Evolutionary conservation across 2,113 vertebrate species (phyloP), one percentile per base, ranked within the genome.

Genomic region (Paedocypris sp.): DNA sequence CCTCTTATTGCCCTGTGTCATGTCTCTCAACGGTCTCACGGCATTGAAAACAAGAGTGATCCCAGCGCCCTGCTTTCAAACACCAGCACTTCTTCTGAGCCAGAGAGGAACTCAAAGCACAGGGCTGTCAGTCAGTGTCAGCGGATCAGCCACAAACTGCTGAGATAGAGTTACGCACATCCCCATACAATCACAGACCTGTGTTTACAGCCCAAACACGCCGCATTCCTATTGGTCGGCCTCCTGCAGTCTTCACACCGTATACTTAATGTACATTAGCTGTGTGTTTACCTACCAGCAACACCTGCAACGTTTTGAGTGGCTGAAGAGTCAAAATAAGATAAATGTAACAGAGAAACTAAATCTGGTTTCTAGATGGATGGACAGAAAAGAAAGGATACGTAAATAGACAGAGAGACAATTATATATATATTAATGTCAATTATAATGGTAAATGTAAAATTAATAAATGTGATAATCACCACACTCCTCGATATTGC

Each of bases 141-240:
- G 18, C 50, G 9, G 62, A 20, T 45, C 15, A 56, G 25, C 10
- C 42, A 31, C 12, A 42, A 11, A 13, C 18, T 15, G 11, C 13
- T 11, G 1, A 46, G 62, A 60, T 80, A 60, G 41, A 62, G 53
- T 77, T 69, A 62, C 76, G 36, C 47, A n/a, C 54, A 36, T 69
- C 7, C 51, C 71, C 49, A 64, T 61, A 64, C 59, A 71, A 79
- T 75, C 63, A 79, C 72, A 78, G 25, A 25, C 25, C 49, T 26
- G 29, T 53, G 48, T 67, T 73, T 66, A 63, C 53, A 64, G 25
- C 28, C 41, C 19, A 63, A 66, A 64, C 50, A 64, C 50, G 54
- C 29, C 6, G 29, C 38, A 32, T 43, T 54, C 26, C 51, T 35
- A 28, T 10, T 19, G 41, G 20, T 23, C 12, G 2, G 22, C 15